Evolutionary conservation across 2,797 vertebrate genomes (phyloP), one percentile per base, ranked within the genome.

Genomic region (Mionectes olivaceus): DNA sequence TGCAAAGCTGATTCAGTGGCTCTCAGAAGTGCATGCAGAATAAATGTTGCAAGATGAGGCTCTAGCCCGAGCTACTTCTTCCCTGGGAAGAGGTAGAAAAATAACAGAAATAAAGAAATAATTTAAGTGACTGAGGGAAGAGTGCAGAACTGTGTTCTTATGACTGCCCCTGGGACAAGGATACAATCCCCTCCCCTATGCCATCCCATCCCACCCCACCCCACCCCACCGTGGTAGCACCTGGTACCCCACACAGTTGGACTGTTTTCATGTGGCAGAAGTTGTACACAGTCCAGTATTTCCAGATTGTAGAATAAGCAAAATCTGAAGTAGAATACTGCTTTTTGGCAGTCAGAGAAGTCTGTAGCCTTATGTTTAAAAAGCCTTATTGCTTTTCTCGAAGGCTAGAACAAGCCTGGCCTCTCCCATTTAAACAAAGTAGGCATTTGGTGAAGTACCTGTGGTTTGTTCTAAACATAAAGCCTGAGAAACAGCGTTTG

Each of bases 261-360:
- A 25, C 23, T 43, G 27, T 25, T 82, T 65, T 33, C 50, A 56
- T 3, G 1, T 33, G 60, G 70, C 25, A 43, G 30, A 18, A 47
- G 7, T 19, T 0, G 0, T 10, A 55, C 1, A 7, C 24, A 39
- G 23, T 35, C 37, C 37, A 61, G 53, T 21, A 17, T 76, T 81
- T 22, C 17, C 10, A 50, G n/a, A 43, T 67, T 18, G 43, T 35
- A 80, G 69, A 68, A 65, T 11, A 77, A 61, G n/a, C 22, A 90
- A 71, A 83, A 77, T 25, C 2, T 53, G 37, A 92, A 90, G 70
- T 28, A 89, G 18, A 87, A 44, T 10, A 9, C 27, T 85, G 13
- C 11, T 64, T 52, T 64, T 77, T 39, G 37, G n/a, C 21, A 60
- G 35, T 18, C 33, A 46, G 37, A 80, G 73, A 21, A 83, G 49